These are phyloP conservation scores for Phorcus lineatus DNA, from an alignment of 2,888 invertebrate species.

Conservation along the genomic window DNA sequence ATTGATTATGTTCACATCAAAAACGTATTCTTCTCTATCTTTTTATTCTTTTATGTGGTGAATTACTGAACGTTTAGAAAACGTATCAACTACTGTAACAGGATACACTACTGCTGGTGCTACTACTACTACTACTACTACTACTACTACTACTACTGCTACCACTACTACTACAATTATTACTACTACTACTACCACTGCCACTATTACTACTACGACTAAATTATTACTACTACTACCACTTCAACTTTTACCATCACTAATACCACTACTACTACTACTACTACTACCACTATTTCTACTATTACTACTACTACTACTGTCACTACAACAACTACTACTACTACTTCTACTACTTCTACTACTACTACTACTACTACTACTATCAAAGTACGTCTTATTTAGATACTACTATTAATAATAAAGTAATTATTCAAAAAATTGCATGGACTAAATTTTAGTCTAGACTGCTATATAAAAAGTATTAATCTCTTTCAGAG, in stretches of 20 bases:
- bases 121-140: neutral
- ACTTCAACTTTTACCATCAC: neutral
- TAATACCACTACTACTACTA: neutral
- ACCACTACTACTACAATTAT: neutral
- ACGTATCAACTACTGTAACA: too few species aligned
- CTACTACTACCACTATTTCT: constrained; percentile 23
- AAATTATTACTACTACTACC: constrained; percentile 19
- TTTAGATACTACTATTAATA: neutral
- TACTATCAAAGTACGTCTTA: neutral
- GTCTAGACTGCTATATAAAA: neutral
- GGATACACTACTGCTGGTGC: too few species aligned
- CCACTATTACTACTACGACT: constrained; percentile 25
- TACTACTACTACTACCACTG: constrained; percentile 22
- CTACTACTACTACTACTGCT: neutral
- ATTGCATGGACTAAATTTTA: too few species aligned
- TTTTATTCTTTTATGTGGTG: too few species aligned
- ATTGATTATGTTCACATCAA: too few species aligned
- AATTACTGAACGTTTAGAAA: too few species aligned
- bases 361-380: constrained; percentile 27
- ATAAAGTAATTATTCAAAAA: too few species aligned
- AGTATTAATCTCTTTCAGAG: neutral
- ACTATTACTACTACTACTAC: constrained; percentile 24
- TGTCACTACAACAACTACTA: constrained; percentile 26
- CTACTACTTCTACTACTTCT: constrained; percentile 28
- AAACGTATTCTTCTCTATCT: too few species aligned